phyloP scores from a whole-genome alignment of 2,888 invertebrate genomes.

The Monochamus alternatus region DNA sequence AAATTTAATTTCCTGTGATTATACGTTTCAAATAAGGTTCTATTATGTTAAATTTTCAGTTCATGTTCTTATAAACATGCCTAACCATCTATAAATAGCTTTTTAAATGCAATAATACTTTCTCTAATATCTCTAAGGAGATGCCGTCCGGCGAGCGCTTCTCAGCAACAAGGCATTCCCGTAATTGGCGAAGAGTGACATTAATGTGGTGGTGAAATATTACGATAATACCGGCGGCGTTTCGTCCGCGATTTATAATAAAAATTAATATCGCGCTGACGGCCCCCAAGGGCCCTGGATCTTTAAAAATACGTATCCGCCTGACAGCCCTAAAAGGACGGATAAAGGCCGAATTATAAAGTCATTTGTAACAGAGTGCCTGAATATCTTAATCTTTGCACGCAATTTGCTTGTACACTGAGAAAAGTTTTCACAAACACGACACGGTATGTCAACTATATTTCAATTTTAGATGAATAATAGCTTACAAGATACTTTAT shows the following conservation, averaged over 20 bases:
- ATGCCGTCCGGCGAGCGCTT: no score
- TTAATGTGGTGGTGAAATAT: neutral
- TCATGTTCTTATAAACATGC: no score
- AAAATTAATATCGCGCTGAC: constrained; percentile 3
- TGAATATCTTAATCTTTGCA: constrained; percentile 24
- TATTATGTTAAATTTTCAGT: no score
- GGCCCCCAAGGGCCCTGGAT: neutral
- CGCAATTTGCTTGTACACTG: neutral
- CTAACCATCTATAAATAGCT: no score
- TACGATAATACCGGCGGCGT: neutral
- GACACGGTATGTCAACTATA: no score
- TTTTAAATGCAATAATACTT: no score
- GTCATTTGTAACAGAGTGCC: constrained; percentile 26
- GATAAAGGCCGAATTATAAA: constrained; percentile 30
- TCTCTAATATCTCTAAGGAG: no score
- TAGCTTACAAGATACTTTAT: no score
- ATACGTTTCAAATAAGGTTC: no score
- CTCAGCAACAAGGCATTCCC: neutral
- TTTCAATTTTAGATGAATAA: no score
- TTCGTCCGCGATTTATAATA: constrained; percentile 6
- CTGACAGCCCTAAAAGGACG: constrained; percentile 1
- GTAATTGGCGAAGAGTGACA: neutral
- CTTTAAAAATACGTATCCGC: constrained; percentile 13
- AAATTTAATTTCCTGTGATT: no score
- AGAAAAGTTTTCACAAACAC: neutral